A percentile compares a stretch with the other conserved stretches of the same genome.
phyloP scores from a whole-genome alignment of 2,113 vertebrate genomes.

The Crotophaga sulcirostris region DNA sequence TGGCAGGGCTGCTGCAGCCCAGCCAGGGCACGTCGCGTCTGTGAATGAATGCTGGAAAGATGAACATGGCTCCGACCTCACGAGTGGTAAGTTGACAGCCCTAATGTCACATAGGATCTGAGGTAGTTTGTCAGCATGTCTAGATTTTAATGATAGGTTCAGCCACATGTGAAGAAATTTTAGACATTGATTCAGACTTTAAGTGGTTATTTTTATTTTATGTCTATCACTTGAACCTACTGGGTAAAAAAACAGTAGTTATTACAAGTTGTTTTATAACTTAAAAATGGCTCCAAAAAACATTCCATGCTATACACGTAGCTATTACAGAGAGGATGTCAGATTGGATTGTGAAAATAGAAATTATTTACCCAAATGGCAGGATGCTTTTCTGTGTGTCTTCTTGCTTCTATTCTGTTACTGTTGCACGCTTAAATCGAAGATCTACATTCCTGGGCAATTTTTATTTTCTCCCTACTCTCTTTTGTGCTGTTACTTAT shows the following conservation, averaged over 20 bases:
- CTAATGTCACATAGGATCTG: neutral
- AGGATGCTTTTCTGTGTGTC: neutral
- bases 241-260: neutral
- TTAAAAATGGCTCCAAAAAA: neutral
- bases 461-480: neutral
- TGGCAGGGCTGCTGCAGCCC: neutral
- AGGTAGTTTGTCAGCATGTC: neutral
- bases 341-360: neutral
- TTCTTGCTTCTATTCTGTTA: neutral
- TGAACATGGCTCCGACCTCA: neutral
- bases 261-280: neutral
- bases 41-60: neutral
- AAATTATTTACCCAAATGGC: neutral
- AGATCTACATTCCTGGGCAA: neutral
- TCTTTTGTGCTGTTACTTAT: neutral
- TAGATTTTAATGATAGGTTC: neutral
- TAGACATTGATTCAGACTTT: neutral
- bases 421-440: neutral
- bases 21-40: rapidly evolving
- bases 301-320: neutral
- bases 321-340: neutral
- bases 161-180: neutral
- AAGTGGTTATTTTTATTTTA: neutral
- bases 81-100: neutral
- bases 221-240: neutral